Evolutionary conservation across 2,888 invertebrate species (phyloP).

Genomic region (Gandaritis pyraliata): DNA sequence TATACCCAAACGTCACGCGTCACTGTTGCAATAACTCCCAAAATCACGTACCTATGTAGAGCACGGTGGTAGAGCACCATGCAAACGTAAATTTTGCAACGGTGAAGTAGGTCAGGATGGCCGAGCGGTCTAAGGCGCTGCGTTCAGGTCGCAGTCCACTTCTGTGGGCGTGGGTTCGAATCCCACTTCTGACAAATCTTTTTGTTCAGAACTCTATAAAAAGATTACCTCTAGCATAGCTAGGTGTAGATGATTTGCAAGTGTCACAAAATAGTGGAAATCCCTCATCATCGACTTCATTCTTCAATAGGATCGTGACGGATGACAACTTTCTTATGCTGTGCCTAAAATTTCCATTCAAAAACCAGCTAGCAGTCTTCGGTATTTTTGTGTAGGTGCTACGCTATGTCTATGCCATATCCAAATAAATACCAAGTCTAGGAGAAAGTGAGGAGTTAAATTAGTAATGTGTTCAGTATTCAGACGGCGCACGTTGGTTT

Average conservation of each 20-base stretch:
- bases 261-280: too few relatives aligned
- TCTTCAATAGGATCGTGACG: too few relatives aligned
- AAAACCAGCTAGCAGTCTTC: too few relatives aligned
- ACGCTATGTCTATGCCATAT: constrained; percentile 16
- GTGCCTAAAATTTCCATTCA: too few relatives aligned
- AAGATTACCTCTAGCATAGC: background rate
- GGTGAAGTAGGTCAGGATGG: constrained; percentile 29
- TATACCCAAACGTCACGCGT: too few relatives aligned
- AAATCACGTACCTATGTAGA: too few relatives aligned
- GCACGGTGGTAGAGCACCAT: background rate
- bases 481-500: constrained; percentile 65
- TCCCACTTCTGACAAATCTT: constrained; percentile 44
- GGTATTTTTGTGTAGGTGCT: background rate
- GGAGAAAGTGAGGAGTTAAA: constrained; percentile 48
- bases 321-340: too few relatives aligned
- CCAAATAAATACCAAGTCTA: constrained; percentile 23
- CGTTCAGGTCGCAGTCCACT: constrained; percentile 31
- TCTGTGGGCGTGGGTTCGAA: constrained; percentile 33
- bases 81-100: background rate
- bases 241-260: background rate
- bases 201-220: background rate
- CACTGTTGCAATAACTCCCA: too few relatives aligned
- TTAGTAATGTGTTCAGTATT: constrained; percentile 70
- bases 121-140: constrained; percentile 44
- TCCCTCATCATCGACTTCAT: too few relatives aligned